Evolutionary conservation across 2,888 invertebrate genomes (phyloP).

Genomic region (Harpalus rubripes): DNA sequence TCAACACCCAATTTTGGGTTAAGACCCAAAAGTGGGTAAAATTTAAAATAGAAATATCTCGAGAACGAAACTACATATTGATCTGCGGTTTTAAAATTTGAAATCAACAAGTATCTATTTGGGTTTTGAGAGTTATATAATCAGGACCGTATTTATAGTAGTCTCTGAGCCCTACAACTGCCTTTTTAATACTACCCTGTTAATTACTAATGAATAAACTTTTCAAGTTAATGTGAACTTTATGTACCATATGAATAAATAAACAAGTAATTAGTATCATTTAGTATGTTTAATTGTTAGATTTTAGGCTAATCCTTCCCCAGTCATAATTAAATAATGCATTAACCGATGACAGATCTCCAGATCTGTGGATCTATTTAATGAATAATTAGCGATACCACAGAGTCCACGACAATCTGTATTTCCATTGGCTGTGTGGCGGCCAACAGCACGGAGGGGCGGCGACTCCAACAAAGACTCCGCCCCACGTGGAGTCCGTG

Average conservation of each 20-base stretch:
- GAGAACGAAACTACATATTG: not conserved
- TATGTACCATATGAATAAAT: not conserved
- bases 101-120: too few species aligned
- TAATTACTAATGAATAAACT: too few species aligned
- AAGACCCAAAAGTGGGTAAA: too few species aligned
- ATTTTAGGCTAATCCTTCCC: not conserved
- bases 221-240: too few species aligned
- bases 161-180: too few species aligned
- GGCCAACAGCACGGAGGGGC: slow-evolving; percentile 47
- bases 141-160: too few species aligned
- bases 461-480: not conserved
- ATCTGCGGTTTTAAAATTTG: not conserved
- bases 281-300: not conserved
- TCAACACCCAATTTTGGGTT: too few species aligned
- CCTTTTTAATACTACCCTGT: too few species aligned
- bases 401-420: not conserved
- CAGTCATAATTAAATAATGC: slow-evolving; percentile 32
- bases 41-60: too few species aligned
- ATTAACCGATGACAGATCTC: slow-evolving; percentile 21
- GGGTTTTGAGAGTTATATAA: too few species aligned
- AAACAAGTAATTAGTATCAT: not conserved
- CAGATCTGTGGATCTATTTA: not conserved
- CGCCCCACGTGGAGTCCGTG: slow-evolving; percentile 37
- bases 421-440: slow-evolving; percentile 36
- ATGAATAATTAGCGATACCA: slow-evolving; percentile 37